Evolutionary conservation across 2,797 vertebrate genomes (phyloP), one percentile per base, ranked within the genome.

Genomic region (Todus mexicanus): DNA sequence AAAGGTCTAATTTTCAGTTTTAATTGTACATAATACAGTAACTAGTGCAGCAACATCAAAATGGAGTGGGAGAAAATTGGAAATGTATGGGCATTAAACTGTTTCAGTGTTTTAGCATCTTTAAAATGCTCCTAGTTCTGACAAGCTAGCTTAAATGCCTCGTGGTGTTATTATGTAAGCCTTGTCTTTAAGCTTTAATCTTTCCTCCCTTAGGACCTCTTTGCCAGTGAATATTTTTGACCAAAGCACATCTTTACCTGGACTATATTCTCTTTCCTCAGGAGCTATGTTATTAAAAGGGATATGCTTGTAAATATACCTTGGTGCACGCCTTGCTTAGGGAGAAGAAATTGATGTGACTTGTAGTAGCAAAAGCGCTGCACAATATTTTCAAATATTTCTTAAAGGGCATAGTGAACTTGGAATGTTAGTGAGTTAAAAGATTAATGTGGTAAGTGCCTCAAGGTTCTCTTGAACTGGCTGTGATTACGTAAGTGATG

Each of bases 381-480:
- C 43, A 75, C 59, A 66, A 1, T 68, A 8, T 73, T 90, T 93
- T 56, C 63, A 65, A 72, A 31, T 18, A 10, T 60, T 63, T 93
- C 43, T 66, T 91, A 93, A 91, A 92, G 91, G 87, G 59, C 79
- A 84, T 26, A 33, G 84, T 69, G 75, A 91, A 87, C 84, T 86
- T 75, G 82, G 92, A 95, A 87, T 87, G 61, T 87, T 90, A 78
- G 59, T 45, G 65, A 93, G 85, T 84, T 89, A 74, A 89, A 94
- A 93, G 94, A 87, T 94, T 71, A 91, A 77, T 85, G 92, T 87
- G 76, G 4, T 89, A 72, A 92, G 42, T 91, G 91, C 89, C 89
- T 85, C 65, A 18, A 87, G 92, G 75, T 80, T 89, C 78, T 91
- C 72, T 80, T 43, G 79, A 80, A 48, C 88, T 63, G 33, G 33